These are phyloP conservation scores for Atherinosoma microstoma DNA, from an alignment of 2,797 vertebrate genomes.

Conservation along the genomic window DNA sequence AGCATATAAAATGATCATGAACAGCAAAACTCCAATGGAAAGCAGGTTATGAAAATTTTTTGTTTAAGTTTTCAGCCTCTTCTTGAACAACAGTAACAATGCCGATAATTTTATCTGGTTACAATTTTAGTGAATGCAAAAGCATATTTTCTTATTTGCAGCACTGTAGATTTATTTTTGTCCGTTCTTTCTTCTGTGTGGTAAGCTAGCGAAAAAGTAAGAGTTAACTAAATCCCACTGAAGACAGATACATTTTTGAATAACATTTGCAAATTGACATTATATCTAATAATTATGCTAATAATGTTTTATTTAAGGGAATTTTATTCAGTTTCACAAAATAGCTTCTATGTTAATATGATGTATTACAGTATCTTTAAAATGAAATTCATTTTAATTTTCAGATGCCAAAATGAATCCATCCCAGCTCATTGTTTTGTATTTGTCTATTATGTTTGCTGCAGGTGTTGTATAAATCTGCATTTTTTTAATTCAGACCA, in stretches of 20 bases:
- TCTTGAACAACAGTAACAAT: too few relatives aligned
- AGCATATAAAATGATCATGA: too few relatives aligned
- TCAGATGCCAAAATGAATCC: background rate
- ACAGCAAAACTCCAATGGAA: too few relatives aligned
- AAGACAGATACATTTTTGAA: background rate
- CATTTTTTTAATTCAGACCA: conserved; percentile 9
- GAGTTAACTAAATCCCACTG: background rate
- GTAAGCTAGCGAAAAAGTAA: background rate
- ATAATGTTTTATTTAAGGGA: background rate
- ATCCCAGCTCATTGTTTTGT: background rate
- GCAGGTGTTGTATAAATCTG: conserved; percentile 46
- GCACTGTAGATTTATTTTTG: too few relatives aligned
- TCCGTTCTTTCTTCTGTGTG: too few relatives aligned
- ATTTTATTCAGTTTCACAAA: background rate
- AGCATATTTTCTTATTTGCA: too few relatives aligned
- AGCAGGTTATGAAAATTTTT: too few relatives aligned
- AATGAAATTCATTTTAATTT: background rate
- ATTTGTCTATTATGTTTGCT: conserved; percentile 7
- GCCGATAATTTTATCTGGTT: too few relatives aligned
- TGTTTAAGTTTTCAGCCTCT: too few relatives aligned
- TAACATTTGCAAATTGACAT: background rate
- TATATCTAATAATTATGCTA: background rate
- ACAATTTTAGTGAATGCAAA: too few relatives aligned
- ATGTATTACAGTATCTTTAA: background rate
- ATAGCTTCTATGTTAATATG: background rate